Evolutionary conservation across 2,113 vertebrate genomes (phyloP), one percentile per base, ranked within the genome.

Genomic region (Urocolius indicus): DNA sequence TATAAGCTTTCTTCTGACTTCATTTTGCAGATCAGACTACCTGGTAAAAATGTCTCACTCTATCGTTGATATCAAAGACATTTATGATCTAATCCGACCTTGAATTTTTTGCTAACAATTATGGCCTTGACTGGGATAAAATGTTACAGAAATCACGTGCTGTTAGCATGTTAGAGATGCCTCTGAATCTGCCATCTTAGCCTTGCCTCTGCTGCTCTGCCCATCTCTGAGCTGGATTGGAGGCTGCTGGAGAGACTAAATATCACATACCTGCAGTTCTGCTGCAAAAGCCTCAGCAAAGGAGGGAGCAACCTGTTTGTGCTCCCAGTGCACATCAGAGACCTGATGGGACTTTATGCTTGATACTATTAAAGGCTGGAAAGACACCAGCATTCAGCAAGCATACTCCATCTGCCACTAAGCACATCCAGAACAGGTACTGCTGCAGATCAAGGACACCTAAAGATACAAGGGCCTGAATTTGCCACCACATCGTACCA

Each of bases 131-230:
- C 22, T 59, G 36, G 26, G 17, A n/a, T 59, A 54, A 78, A 61
- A 22, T 2, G 6, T 48, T 57, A 46, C 34, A 61, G 36, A 65
- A 86, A 18, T 48, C 19, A 16, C 2, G 7, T 49, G 45, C 30
- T 4, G 1, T 27, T 38, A 41, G 8, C 0, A 0, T 21, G 55
- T 34, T 34, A 61, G 38, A 77, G 11, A 9, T 2, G 0, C 22
- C 41, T 57, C 45, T 19, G 52, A 59, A 32, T 32, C 59, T 14
- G 34, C 4, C 29, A 66, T 14, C 22, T 54, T 46, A 66, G 76
- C 68, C 59, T 89, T 3, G 2, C 24, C 34, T 68, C 18, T 29
- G 67, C n/a, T n/a, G 15, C 62, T 83, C 67, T 83, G 27, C 54
- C 30, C n/a, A 3, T 18, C 77, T 71, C 69, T 16, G 68, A 77